Conservation (phyloP, 37 sponge, comb jelly and placozoan species). For the Crambe crambe region DNA sequence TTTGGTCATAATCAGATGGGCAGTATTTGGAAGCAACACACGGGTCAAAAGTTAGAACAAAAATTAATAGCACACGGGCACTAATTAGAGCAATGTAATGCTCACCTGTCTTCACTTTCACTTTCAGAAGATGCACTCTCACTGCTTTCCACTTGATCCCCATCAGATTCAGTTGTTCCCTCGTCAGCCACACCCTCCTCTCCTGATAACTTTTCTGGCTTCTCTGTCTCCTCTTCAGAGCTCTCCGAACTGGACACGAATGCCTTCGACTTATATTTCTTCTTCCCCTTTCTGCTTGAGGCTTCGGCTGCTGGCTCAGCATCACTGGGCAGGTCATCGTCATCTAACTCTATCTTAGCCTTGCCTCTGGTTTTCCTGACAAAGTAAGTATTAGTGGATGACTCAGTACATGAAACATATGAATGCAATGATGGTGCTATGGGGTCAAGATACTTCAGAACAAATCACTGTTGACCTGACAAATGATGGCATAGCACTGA, state of each 20-base stretch:
- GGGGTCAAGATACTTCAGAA: too few species aligned
- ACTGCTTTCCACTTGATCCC: not conserved
- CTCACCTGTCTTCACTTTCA: constrained; percentile 5
- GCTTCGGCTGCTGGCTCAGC: not conserved
- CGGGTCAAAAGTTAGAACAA: too few species aligned
- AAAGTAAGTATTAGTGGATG: not conserved
- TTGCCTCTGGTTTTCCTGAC: not conserved
- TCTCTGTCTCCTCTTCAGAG: constrained; percentile 31
- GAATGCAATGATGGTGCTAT: too few species aligned
- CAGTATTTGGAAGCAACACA: too few species aligned
- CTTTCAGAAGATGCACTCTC: constrained; percentile 2
- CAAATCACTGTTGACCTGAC: too few species aligned
- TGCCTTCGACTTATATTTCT: constrained; percentile 59
- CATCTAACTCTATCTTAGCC: not conserved
- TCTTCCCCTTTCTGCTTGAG: constrained; percentile 32
- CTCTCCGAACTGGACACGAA: constrained; percentile 69
- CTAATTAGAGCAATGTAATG: too few species aligned
- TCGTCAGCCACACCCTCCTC: not conserved
- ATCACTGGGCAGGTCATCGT: not conserved
- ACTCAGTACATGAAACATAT: too few species aligned
- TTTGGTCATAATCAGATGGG: too few species aligned
- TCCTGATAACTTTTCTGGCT: not conserved
- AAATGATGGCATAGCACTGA: too few species aligned
- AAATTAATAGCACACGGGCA: too few species aligned
- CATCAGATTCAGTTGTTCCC: not conserved